Base-by-base conservation (phyloP, 2,888 invertebrate species). In the Beris morrisii region DNA sequence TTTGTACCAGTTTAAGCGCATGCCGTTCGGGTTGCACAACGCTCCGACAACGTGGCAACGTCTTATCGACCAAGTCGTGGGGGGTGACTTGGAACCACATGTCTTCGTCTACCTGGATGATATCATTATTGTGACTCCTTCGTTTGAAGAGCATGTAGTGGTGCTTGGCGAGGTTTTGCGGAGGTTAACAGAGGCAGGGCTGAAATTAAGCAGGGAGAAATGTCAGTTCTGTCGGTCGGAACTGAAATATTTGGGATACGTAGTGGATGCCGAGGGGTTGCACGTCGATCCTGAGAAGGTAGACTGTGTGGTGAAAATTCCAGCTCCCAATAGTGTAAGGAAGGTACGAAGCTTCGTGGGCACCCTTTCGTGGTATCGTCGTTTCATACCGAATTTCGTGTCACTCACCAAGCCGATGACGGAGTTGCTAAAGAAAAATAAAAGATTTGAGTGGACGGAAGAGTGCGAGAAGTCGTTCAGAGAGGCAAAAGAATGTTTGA, bases 61-160 rank as follows among this genome's bases (percentile, higher is more conserved):
- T 4, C 12, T 55, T 13, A 31, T 55, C 11, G 55, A 55, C 31
- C 5, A 12, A 12, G 44, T 57, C 11, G 3, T 57, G 5, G 57
- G 57, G n/a, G 0, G 43, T 11, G 57, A 57, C n/a, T n/a, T 72
- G 66, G 67, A 69, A 69, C 63, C 64, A 2, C 38, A 30, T 38
- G 67, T 57, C 1, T 67, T 64, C 44, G 55, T 56, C n/a, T 67
- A 67, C 28, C 11, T 63, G 30, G 64, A 67, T 12, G 67, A 67
- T 13, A 50, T 67, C 3, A 57, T 64, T 13, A n/a, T 67, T 0
- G 43, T 64, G 6, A 58, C 54, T 7, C 32, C 56, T 28, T 15
- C 30, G 6, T 57, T 64, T n/a, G 31, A 59, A 1, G 44, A 64
- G 3, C 58, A 67, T 28, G 2, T 67, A 30, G 46, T 43, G 1